These are phyloP conservation scores for Eretmocerus hayati DNA, from an alignment of 2,888 invertebrate genomes.

Conservation along the genomic window DNA sequence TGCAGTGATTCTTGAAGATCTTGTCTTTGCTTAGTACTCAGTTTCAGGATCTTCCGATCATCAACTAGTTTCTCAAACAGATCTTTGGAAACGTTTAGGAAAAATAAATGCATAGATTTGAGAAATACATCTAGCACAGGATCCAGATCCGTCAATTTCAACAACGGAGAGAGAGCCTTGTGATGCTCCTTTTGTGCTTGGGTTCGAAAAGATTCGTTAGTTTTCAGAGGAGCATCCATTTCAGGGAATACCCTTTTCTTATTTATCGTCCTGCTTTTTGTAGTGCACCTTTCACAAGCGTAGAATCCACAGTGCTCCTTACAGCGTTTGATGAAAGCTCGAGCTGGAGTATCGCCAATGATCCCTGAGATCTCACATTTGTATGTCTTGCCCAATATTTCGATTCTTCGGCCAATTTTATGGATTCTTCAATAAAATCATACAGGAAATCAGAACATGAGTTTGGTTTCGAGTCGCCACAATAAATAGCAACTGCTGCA, in stretches of 20 bases:
- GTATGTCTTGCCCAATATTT: conserved; percentile 15
- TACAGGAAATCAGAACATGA: conserved; percentile 14
- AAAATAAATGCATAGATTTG: conserved; percentile 26
- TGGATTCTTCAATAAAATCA: conserved; percentile 22
- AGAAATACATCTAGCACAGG: conserved; percentile 16
- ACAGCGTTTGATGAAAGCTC: conserved; percentile 20
- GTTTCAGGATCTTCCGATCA: neutral
- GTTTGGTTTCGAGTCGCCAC: conserved; percentile 18
- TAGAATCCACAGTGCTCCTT: conserved; percentile 23
- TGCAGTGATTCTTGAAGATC: conserved; percentile 7
- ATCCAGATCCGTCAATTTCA: conserved; percentile 22
- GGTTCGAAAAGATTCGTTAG: conserved; percentile 21
- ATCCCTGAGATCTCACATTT: conserved; percentile 15
- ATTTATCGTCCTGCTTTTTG: conserved; percentile 16
- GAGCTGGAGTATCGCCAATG: conserved; percentile 24
- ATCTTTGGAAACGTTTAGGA: conserved; percentile 16
- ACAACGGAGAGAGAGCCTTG: conserved; percentile 15
- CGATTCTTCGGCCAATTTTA: conserved; percentile 15
- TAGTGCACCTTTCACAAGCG: conserved; percentile 24
- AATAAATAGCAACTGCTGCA: conserved; percentile 9
- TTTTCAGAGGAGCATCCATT: conserved; percentile 13
- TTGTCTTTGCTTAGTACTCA: neutral
- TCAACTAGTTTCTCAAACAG: conserved; percentile 12
- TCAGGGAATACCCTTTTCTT: conserved; percentile 17
- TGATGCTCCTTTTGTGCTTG: conserved; percentile 22